Evolutionary conservation across 1,140 invertebrate genomes (phyloP).

Genomic region (Luehdorfia chinensis): DNA sequence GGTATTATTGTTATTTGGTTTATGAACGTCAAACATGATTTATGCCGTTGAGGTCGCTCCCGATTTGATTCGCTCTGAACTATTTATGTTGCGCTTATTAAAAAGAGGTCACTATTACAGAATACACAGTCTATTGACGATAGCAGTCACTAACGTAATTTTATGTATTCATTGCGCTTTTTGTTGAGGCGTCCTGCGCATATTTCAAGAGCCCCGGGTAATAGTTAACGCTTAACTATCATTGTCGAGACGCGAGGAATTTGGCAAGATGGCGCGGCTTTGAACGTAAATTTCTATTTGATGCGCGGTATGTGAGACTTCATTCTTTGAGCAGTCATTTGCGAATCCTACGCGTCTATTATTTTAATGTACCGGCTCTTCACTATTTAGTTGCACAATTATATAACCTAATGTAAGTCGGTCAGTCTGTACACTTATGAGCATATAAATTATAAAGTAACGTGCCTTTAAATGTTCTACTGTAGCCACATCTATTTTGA

Average conservation of each 20-base stretch:
- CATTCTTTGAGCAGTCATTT: conserved; percentile 2
- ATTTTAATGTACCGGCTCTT: neutral
- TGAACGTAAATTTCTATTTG: conserved; percentile 4
- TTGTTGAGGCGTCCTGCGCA: neutral
- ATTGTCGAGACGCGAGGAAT: conserved; percentile 5
- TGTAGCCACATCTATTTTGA: too few relatives aligned
- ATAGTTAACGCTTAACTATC: neutral
- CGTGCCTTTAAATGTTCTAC: too few relatives aligned
- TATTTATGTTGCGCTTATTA: conserved; percentile 9
- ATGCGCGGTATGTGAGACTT: neutral
- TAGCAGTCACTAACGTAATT: neutral
- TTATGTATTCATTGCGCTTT: conserved; percentile 2
- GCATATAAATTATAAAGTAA: too few relatives aligned
- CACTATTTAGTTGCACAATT: too few relatives aligned
- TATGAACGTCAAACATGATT: too few relatives aligned
- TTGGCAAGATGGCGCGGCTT: conserved; percentile 1
- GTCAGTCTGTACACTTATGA: too few relatives aligned
- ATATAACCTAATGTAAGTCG: too few relatives aligned
- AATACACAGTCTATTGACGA: neutral
- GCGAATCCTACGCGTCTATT: neutral
- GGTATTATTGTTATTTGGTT: too few relatives aligned
- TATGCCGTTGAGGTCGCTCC: too few relatives aligned
- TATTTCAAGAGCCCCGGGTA: too few relatives aligned
- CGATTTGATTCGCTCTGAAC: neutral
- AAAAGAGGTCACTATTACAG: conserved; percentile 1